Base-by-base conservation (phyloP, 2,797 vertebrate genomes). In the Florisuga fusca region DNA sequence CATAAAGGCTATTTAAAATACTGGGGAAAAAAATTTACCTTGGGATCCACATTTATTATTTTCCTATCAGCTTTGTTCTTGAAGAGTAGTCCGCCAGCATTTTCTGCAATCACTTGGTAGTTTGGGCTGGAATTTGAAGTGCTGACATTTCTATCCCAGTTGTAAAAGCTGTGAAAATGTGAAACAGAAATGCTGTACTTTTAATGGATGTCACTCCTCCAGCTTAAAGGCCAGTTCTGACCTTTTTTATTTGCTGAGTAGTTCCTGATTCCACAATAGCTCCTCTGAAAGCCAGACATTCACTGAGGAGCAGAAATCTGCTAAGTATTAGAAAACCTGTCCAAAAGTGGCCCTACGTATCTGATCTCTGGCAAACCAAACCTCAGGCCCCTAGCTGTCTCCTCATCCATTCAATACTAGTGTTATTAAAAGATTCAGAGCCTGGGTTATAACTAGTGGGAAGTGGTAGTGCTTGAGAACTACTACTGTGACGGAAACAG, bases 31-130 rank as follows among this genome's bases (percentile, higher is more conserved):
- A 27, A 74, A 48, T 97, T 95, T 98, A 99, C 98, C 98, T 97
- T 96, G 58, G 98, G 98, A 94, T 99, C 98, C 83, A 99, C 98
- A 10, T 98, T 98, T 89, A 99, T 97, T 84, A 98, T 97, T 97
- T 98, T 98, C 80, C 97, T 96, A 93, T 99, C 98, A 69, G 85
- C 98, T 97, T 98, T 99, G 97, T 98, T 98, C 97, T 97, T 98
- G 93, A 99, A 99, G 95, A 98, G 98, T 78, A 99, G 97, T 69
- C 98, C 98, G 31, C 95, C 95, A 58, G 93, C 91, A 87, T 98
- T 97, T 57, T 99, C 98, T 16, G 98, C 96, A 94, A 99, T 98
- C 97, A 98, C 98, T 93, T 98, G 96, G 86, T 98, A 99, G 98
- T 99, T 99, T 23, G 97, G 95, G 92, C 98, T 99, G 67, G 98